A percentile compares a stretch with the other conserved stretches of the same genome.
Conservation (phyloP, 2,888 invertebrate species). For the Cyclophora albipunctata region DNA sequence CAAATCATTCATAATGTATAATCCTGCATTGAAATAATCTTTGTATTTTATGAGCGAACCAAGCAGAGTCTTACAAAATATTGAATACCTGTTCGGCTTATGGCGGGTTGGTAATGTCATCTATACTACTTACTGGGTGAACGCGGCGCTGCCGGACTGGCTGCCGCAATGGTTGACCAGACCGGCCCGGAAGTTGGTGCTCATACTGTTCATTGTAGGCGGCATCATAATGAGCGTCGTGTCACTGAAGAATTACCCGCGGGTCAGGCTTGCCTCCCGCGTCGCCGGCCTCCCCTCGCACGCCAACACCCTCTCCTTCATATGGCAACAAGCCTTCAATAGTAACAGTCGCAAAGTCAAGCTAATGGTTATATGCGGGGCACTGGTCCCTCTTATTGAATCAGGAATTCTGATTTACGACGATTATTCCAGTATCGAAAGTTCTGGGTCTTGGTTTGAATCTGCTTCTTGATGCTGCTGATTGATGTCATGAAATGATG, state of each 20-base stretch:
- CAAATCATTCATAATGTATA: too few relatives aligned
- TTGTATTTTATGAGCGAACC: too few relatives aligned
- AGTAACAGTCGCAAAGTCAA: slow-evolving; percentile 28
- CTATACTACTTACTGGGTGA: slow-evolving; percentile 28
- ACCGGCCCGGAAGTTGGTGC: slow-evolving; percentile 6
- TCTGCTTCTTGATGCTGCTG: too few relatives aligned
- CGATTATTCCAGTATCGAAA: slow-evolving; percentile 27
- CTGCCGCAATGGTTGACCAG: slow-evolving; percentile 20
- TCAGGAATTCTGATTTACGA: slow-evolving; percentile 33
- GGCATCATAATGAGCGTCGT: slow-evolving; percentile 16
- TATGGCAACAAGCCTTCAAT: slow-evolving; percentile 26
- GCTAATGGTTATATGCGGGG: slow-evolving; percentile 23
- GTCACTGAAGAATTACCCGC: slow-evolving; percentile 20
- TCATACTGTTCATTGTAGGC: slow-evolving; percentile 20
- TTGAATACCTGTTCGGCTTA: slow-evolving; percentile 22
- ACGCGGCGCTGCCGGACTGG: slow-evolving; percentile 18
- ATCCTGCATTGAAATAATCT: too few relatives aligned
- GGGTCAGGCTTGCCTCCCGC: slow-evolving; percentile 33
- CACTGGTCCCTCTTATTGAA: slow-evolving; percentile 27
- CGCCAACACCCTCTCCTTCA: slow-evolving; percentile 29
- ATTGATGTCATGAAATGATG: too few relatives aligned
- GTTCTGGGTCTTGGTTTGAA: too few relatives aligned
- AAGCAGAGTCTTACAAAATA: too few relatives aligned
- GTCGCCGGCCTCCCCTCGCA: slow-evolving; percentile 38
- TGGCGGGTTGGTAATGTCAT: slow-evolving; percentile 32